Conservation (phyloP, 1,140 invertebrate species). For the Drosophila nigromelanica region DNA sequence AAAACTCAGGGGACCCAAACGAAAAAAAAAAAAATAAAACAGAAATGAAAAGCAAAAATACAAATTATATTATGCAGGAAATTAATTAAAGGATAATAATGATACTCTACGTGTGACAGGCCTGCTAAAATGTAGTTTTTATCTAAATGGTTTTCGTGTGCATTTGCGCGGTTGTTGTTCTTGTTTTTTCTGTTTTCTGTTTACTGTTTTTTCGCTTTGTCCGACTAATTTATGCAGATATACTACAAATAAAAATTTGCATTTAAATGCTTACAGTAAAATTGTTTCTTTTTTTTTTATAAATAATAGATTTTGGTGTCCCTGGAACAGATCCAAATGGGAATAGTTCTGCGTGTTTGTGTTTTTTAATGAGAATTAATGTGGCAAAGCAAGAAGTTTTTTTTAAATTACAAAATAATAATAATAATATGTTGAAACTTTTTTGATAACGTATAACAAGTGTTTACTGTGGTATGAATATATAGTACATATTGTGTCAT, state of each 20-base stretch:
- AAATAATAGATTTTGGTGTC: conserved; percentile 62
- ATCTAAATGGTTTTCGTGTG: conserved; percentile 72
- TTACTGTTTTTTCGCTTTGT: conserved; percentile 30
- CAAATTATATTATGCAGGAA: conserved; percentile 68
- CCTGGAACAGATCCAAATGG: conserved; percentile 31
- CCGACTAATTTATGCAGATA: conserved; percentile 70
- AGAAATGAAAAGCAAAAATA: conserved; percentile 3
- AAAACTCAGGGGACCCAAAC: conserved; percentile 34
- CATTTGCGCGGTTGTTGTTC: conserved; percentile 23
- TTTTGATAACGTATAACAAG: neutral
- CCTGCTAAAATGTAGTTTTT: conserved; percentile 66
- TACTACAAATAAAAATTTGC: conserved; percentile 75
- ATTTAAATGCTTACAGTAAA: conserved; percentile 74
- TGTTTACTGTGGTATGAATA: conserved; percentile 11
- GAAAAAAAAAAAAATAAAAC: conserved; percentile 16
- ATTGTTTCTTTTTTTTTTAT: conserved; percentile 53
- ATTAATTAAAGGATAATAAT: conserved; percentile 80
- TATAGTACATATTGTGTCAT: conserved; percentile 31
- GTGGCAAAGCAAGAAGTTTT: neutral
- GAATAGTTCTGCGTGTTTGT: conserved; percentile 14
- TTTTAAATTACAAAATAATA: neutral
- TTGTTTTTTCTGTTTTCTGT: no score
- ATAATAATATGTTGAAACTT: neutral
- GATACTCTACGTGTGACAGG: conserved; percentile 56
- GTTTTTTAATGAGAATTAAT: conserved; percentile 44